Base-by-base conservation (phyloP, 2,113 vertebrate species). In the Euleptes europaea region DNA sequence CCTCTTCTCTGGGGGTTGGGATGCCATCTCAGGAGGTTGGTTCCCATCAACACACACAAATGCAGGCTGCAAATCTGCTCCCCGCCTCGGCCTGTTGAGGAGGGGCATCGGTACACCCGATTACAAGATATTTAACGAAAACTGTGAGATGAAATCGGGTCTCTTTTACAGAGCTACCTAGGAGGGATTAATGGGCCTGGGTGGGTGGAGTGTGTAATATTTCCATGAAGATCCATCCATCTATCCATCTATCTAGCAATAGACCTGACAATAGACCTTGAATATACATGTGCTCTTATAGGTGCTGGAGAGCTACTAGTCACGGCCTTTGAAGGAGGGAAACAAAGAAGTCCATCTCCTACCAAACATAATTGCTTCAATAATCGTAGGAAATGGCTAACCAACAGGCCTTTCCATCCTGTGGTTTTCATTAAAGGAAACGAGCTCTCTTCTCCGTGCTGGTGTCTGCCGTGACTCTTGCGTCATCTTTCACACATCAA, bases 151-250 rank as follows among this genome's bases (percentile, higher is more conserved):
- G 21, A 86, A 77, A 49, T 10, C 84, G 17, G 3, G 49, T 60
- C 71, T 85, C 78, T 74, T 90, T 91, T 87, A 75, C 54, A 67
- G 23, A 63, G 21, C 78, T 80, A 42, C 87, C 77, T 79, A 69
- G 44, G 60, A 51, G 66, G 88, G 63, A 91, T 88, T 90, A 91
- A 84, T 88, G 86, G 90, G 86, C 54, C 26, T 17, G 35, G 12
- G 35, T 31, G 42, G 63, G 63, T 23, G 82, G 47, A 67, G 26
- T 28, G 42, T 72, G 38, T n/a, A n/a, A 1, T 82, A 63, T 57
- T 44, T 42, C 49, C 21, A 14, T 23, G 60, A 67, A 40, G 11
- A 44, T 15, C 8, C 35, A n/a, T n/a, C 77, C 42, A 6, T 70
- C 65, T 78, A 1, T 70, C 44, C 35, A 26, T 49, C 78, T 63